These are phyloP conservation scores for Micropoecilia bifurca DNA, from an alignment of 2,797 vertebrate species.

Conservation along the genomic window DNA sequence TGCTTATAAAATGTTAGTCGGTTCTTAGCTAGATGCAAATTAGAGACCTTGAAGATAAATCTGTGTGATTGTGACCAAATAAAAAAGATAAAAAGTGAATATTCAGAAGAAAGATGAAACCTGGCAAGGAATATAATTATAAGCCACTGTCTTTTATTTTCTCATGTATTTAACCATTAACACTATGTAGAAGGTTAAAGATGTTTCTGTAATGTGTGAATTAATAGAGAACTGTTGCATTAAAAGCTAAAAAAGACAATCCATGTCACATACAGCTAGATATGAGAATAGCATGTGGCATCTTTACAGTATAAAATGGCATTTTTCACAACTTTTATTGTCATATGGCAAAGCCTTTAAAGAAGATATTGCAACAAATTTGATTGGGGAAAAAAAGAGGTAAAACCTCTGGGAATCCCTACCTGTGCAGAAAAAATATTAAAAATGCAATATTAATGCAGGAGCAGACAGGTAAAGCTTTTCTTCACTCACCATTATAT, in stretches of 20 bases:
- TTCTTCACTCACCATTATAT: neutral
- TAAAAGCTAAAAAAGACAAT: neutral
- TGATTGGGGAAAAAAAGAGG: neutral
- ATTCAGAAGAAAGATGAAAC: conserved; percentile 44
- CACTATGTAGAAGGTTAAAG: conserved; percentile 49
- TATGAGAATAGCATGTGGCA: neutral
- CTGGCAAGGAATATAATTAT: conserved; percentile 53
- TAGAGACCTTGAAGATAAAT: conserved; percentile 3
- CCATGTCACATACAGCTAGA: neutral
- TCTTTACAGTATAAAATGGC: neutral
- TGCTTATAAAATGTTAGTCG: conserved; percentile 52
- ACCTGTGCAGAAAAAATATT: neutral
- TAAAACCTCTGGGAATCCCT: neutral
- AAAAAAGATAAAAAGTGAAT: conserved; percentile 32
- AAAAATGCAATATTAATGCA: neutral
- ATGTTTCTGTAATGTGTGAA: conserved; percentile 28
- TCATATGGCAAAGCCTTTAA: neutral
- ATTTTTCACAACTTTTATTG: neutral
- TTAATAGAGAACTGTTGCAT: conserved; percentile 12
- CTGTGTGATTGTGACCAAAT: neutral
- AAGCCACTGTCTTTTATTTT: conserved; percentile 23
- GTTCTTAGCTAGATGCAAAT: conserved; percentile 7
- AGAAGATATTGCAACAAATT: neutral
- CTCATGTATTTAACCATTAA: conserved; percentile 48
- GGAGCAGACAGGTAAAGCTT: neutral